Evolutionary conservation across 2,113 vertebrate genomes (phyloP), one percentile per base, ranked within the genome.

Genomic region (Calidris pygmaea): DNA sequence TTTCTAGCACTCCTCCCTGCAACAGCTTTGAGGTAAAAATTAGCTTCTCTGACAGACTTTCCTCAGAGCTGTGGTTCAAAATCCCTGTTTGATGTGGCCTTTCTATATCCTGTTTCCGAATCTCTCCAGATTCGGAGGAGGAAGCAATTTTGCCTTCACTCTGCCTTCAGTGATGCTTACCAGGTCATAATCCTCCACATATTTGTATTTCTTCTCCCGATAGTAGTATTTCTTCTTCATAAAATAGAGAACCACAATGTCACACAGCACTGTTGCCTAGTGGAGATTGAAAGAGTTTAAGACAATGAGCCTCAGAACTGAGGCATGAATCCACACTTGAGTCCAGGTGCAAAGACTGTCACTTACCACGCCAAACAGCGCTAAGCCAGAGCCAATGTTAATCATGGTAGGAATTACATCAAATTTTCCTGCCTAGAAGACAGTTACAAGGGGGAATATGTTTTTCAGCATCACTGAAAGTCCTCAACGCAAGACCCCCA

Each of bases 381-480:
- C 98, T 76, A 99, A 66, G 22, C 98, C 98, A 3, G 99, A 99
- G 70, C 99, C 99, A 3, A 99, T 78, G 94, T 99, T 99, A 93
- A 99, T 98, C 98, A 99, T 98, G 29, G 98, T 99, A 10, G 99
- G 99, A 62, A 99, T 98, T 17, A 99, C 97, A 94, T 98, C 97
- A 87, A 99, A 99, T 85, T 98, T 99, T 41, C 99, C 99, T 71
- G 98, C 99, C 99, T 99, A 95, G 50, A 19, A 29, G n/a, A 93
- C 35, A 91, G 86, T 83, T 19, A 90, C n/a, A 81, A 76, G 37
- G 26, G 21, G 67, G 26, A 87, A 12, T 19, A 17, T 8, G n/a
- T 47, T 37, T 90, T 76, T 67, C 29, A 72, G n/a, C 52, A 75
- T 15, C 56, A 90, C 48, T 68, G 21, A 84, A 74, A 89, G 39